Conservation (phyloP, 1,140 invertebrate genomes). For the Cotesia glomerata region DNA sequence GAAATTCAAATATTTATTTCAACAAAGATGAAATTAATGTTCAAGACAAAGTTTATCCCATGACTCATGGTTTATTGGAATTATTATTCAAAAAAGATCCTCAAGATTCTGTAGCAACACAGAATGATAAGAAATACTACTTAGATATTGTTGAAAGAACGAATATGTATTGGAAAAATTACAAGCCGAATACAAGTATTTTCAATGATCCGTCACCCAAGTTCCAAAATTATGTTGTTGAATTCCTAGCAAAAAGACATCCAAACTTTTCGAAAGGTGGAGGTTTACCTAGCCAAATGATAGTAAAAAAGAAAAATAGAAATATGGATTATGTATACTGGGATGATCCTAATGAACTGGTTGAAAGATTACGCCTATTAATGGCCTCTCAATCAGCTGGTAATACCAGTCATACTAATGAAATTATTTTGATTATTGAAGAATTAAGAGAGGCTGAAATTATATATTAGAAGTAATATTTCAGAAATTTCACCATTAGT, state of each 20-base stretch:
- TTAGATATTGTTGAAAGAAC: not conserved
- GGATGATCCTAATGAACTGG: constrained; percentile 10
- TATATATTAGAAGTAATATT: constrained; percentile 1
- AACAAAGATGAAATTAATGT: not conserved
- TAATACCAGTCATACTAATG: constrained; percentile 5
- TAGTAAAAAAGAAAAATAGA: not conserved
- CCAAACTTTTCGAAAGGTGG: not conserved
- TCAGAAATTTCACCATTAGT: not conserved
- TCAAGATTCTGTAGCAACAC: not conserved
- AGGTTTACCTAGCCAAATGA: not conserved
- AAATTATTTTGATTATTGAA: constrained; percentile 15
- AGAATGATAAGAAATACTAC: constrained; percentile 10
- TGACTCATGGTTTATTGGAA: not conserved
- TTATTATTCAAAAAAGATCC: constrained; percentile 12
- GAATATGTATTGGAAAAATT: constrained; percentile 11
- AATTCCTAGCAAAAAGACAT: not conserved
- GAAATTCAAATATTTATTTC: constrained; percentile 8
- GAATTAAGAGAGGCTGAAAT: constrained; percentile 13
- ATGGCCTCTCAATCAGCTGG: constrained; percentile 6
- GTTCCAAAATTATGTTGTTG: not conserved
- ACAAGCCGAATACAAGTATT: not conserved
- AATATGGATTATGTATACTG: constrained; percentile 10
- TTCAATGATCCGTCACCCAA: not conserved
- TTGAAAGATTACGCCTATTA: not conserved
- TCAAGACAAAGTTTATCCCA: not conserved